Evolutionary conservation across 2,113 vertebrate genomes (phyloP).

Genomic region (Eonycteris spelaea): DNA sequence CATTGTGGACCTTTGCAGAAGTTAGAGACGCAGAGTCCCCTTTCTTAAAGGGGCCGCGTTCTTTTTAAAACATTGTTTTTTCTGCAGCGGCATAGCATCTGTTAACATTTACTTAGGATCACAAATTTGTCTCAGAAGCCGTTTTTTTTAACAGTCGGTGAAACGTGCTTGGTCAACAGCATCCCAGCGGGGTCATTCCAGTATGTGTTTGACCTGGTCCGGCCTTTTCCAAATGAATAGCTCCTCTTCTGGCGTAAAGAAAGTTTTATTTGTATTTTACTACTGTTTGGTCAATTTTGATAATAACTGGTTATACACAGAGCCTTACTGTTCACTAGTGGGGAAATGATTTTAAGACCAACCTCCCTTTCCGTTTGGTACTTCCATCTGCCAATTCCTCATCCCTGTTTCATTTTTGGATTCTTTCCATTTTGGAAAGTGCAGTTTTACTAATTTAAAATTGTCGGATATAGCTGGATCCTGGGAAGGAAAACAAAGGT

Average conservation of each 20-base stretch:
- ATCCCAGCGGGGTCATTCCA: slow-evolving; percentile 4
- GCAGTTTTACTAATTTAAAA: slow-evolving; percentile 57
- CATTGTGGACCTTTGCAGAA: slow-evolving; percentile 77
- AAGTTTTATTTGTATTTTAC: slow-evolving; percentile 61
- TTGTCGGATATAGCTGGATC: background rate
- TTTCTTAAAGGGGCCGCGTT: slow-evolving; percentile 69
- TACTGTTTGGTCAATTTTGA: slow-evolving; percentile 58
- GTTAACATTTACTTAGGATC: slow-evolving; percentile 54
- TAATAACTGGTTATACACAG: slow-evolving; percentile 59
- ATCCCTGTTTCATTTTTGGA: slow-evolving; percentile 42
- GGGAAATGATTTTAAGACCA: slow-evolving; percentile 56
- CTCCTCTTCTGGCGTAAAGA: slow-evolving; percentile 30
- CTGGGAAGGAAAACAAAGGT: background rate
- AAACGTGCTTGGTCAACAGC: slow-evolving; percentile 40
- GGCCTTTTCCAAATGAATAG: slow-evolving; percentile 45
- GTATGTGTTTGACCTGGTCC: background rate
- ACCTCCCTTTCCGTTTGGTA: slow-evolving; percentile 38
- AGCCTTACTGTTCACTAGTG: slow-evolving; percentile 65
- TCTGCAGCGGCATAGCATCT: slow-evolving; percentile 66
- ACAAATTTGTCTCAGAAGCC: slow-evolving; percentile 27
- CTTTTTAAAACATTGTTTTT: slow-evolving; percentile 64
- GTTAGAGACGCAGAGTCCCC: slow-evolving; percentile 64
- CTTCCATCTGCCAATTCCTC: slow-evolving; percentile 30
- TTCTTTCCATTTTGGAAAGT: slow-evolving; percentile 41
- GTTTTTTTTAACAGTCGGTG: slow-evolving; percentile 35